Base-by-base conservation (phyloP, 2,888 invertebrate species). In the Drosophila affinis region DNA sequence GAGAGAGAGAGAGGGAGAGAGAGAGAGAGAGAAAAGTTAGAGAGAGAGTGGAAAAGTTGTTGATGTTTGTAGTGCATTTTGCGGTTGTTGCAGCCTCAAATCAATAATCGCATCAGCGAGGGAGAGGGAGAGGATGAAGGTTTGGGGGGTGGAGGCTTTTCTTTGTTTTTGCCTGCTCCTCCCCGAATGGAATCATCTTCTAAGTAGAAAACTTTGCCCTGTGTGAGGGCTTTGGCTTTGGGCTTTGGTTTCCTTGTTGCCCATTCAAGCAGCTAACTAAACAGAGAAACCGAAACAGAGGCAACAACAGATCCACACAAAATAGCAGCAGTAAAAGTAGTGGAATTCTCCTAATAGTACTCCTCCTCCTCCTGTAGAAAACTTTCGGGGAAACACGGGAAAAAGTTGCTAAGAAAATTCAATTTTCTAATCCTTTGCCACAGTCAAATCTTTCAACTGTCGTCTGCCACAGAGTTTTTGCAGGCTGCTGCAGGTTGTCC, bases 21-120 rank as follows among this genome's bases (percentile, higher is more conserved):
- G 72, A 78, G 79, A 39, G 47, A 24, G 5, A 24, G 4, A 34
- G 55, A 54, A 27, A 27, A 68, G 61, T 58, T 4, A 24, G 24
- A 24, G 24, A 5, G 24, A 24, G 24, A 24, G 4, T 24, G 24
- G 24, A 24, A 24, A 24, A 24, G 24, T 24, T 72, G 76, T 81
- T 79, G 69, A 79, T 79, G 67, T 67, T 73, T 78, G 71, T 73
- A 85, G 86, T 85, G 86, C 82, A 87, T 74, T 87, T 79, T 75
- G 77, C 71, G 87, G 82, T 84, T 57, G 68, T 78, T 51, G 70
- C 72, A 54, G 7, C n/a, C 29, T 29, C 29, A 9, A 87, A 86
- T 86, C 88, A 86, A 84, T 88, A 84, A 83, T 87, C 86, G 79
- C 86, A 86, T 80, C 63, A 75, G 77, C 71, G 34, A 6, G 34